These are phyloP conservation scores for Chelonus insularis DNA, from an alignment of 1,140 invertebrate species.

Conservation along the genomic window DNA sequence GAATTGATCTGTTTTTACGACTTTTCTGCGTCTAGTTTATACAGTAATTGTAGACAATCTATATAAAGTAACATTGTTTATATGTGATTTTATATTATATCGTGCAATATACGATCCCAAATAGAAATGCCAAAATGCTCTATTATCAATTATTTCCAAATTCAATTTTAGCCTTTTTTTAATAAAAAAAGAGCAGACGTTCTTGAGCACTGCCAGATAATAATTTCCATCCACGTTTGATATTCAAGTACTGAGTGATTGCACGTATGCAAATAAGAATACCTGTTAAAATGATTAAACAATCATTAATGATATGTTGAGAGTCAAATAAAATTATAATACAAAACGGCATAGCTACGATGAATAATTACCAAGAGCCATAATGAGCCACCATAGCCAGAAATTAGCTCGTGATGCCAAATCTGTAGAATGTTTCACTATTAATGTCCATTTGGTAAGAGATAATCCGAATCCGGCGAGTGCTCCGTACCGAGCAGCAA, in stretches of 20 bases:
- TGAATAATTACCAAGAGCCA: conserved; percentile 77
- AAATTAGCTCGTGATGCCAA: conserved; percentile 82
- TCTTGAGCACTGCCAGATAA: conserved; percentile 84
- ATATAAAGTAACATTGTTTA: conserved; percentile 2
- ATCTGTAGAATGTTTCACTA: conserved; percentile 88
- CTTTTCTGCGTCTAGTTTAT: no score
- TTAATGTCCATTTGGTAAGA: conserved; percentile 91
- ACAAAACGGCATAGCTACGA: no score
- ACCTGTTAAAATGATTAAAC: conserved; percentile 60
- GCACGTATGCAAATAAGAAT: conserved; percentile 85
- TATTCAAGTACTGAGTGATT: conserved; percentile 85
- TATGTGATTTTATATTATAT: neutral
- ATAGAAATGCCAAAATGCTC: neutral
- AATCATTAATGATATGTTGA: no score
- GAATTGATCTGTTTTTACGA: no score
- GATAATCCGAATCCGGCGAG: conserved; percentile 90
- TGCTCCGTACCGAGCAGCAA: conserved; percentile 89
- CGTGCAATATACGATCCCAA: neutral
- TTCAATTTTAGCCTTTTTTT: conserved; percentile 42
- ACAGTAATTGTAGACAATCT: no score
- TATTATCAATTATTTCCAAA: neutral
- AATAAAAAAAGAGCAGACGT: conserved; percentile 84
- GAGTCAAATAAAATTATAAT: no score
- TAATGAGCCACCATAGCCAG: conserved; percentile 89
- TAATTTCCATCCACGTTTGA: conserved; percentile 85